Conservation (phyloP, 2,888 invertebrate genomes). For the Spatulosminthurus flaviceps region DNA sequence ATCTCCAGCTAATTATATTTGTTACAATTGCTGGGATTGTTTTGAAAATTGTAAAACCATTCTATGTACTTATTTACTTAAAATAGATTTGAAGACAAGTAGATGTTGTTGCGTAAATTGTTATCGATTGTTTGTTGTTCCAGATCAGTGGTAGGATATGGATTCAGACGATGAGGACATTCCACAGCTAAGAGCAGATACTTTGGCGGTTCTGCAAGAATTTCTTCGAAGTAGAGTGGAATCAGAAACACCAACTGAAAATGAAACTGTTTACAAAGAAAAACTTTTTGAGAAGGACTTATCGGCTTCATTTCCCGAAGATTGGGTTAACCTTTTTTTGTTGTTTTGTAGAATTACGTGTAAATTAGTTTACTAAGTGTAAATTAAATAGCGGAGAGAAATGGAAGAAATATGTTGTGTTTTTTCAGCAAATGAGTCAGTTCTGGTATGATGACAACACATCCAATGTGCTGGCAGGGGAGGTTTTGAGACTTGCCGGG, state of each 20-base stretch:
- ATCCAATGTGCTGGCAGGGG: constrained; percentile 75
- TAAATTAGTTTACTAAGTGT: too few relatives aligned
- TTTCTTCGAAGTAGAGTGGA: constrained; percentile 76
- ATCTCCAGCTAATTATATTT: too few relatives aligned
- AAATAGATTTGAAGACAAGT: too few relatives aligned
- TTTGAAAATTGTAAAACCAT: too few relatives aligned
- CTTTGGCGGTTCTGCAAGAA: constrained; percentile 79
- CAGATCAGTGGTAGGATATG: neutral
- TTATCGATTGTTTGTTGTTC: too few relatives aligned
- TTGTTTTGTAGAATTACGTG: too few relatives aligned
- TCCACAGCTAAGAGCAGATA: constrained; percentile 75
- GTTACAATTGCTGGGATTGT: too few relatives aligned
- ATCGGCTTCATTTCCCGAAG: constrained; percentile 48
- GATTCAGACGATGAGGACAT: constrained; percentile 72
- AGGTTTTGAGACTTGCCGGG: constrained; percentile 71
- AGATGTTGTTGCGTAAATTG: too few relatives aligned
- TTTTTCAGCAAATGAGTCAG: constrained; percentile 98
- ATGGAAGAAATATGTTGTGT: too few relatives aligned
- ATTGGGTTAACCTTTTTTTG: too few relatives aligned
- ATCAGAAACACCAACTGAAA: constrained; percentile 48
- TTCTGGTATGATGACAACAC: constrained; percentile 95
- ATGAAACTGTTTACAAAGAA: constrained; percentile 59
- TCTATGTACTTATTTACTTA: too few relatives aligned
- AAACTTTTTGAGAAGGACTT: constrained; percentile 51
- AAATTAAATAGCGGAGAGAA: too few relatives aligned